These are phyloP conservation scores for Hyaena hyaena DNA, from an alignment of 2,113 vertebrate species.

Conservation along the genomic window DNA sequence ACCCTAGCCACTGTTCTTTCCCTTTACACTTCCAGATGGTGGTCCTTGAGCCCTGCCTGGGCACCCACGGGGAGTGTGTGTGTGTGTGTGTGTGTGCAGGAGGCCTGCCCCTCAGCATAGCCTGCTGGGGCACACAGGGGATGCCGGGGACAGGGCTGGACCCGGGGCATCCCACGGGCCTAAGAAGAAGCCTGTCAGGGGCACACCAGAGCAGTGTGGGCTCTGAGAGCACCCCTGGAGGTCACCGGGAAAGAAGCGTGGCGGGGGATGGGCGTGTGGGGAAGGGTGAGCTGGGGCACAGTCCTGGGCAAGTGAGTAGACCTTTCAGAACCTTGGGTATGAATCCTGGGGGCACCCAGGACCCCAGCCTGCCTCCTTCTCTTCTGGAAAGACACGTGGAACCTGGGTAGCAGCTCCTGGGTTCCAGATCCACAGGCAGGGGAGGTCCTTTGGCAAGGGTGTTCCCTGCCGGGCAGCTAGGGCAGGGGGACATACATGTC, in stretches of 20 bases:
- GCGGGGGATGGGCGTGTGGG: background rate
- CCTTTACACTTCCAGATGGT: fast-evolving
- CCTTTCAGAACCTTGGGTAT: background rate
- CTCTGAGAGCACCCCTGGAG: background rate
- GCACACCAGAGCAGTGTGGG: fast-evolving
- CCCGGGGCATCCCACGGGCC: background rate
- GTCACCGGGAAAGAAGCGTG: fast-evolving
- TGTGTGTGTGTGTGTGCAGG: too few species aligned
- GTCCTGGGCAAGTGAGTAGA: too few species aligned
- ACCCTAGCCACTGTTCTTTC: fast-evolving
- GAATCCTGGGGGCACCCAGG: background rate
- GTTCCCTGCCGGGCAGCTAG: fast-evolving
- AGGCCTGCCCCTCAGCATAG: background rate
- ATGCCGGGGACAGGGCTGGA: background rate
- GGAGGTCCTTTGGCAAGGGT: background rate
- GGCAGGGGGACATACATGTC: fast-evolving
- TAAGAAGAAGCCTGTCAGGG: too few species aligned
- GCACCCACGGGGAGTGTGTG: background rate
- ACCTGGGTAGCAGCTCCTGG: fast-evolving
- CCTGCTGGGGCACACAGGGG: background rate
- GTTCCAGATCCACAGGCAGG: fast-evolving
- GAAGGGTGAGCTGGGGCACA: background rate
- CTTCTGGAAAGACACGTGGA: too few species aligned
- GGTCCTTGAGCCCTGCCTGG: background rate
- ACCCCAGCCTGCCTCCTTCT: background rate